Percentiles rank a stretch among this genome's conserved stretches.
phyloP scores from a whole-genome alignment of 92 coral and sea anemone species.

The Virgularia gustaviana region DNA sequence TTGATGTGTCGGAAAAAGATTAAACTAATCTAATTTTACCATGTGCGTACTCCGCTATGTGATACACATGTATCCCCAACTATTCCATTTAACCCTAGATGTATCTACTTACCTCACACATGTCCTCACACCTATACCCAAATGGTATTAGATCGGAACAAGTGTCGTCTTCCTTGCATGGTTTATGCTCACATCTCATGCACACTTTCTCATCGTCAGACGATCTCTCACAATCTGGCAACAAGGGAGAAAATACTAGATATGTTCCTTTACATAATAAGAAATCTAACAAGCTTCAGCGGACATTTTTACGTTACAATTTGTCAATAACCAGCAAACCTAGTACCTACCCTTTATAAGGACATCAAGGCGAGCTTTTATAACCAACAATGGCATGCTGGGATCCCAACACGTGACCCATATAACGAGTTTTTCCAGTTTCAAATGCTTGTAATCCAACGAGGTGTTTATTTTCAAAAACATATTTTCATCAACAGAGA shows the following conservation, averaged over 20 bases:
- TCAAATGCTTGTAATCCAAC: not conserved
- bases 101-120: too few relatives aligned
- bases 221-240: too few relatives aligned
- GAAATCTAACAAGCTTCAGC: not conserved
- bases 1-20: too few relatives aligned
- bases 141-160: not conserved
- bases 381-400: not conserved
- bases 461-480: constrained; percentile 4
- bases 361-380: not conserved
- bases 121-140: too few relatives aligned
- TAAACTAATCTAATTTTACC: too few relatives aligned
- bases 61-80: too few relatives aligned
- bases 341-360: not conserved
- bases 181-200: not conserved
- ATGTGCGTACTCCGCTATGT: too few relatives aligned
- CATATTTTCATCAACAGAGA: constrained; percentile 14
- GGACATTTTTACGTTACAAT: not conserved
- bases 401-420: constrained; percentile 17
- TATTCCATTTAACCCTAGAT: too few relatives aligned
- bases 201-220: not conserved
- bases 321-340: too few relatives aligned
- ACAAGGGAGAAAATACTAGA: too few relatives aligned
- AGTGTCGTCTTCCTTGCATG: not conserved
- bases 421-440: not conserved
- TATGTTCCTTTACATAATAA: too few relatives aligned